Percentiles rank a stretch among this genome's conserved stretches.
Evolutionary conservation across 1,140 invertebrate genomes (phyloP).

Genomic region (Caligus rogercresseyi): DNA sequence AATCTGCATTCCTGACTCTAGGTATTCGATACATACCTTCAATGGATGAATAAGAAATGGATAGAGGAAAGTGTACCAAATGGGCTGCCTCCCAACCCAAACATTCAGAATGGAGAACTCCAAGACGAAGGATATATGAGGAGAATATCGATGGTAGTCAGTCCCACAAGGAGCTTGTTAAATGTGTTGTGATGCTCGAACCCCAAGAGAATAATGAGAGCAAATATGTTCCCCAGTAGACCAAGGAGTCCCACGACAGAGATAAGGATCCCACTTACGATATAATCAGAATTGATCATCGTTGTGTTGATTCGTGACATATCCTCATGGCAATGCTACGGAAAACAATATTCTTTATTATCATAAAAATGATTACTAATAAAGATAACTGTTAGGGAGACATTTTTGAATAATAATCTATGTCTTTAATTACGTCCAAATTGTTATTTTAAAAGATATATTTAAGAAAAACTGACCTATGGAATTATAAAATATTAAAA

Average conservation of each 20-base stretch:
- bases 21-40: too few relatives aligned
- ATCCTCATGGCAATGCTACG: not conserved
- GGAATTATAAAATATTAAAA: too few relatives aligned
- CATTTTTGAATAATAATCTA: too few relatives aligned
- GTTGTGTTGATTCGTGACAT: not conserved
- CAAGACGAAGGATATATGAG: not conserved
- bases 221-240: slow-evolving; percentile 2
- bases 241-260: slow-evolving; percentile 1
- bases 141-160: slow-evolving; percentile 1
- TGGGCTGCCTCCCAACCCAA: not conserved
- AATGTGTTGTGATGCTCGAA: not conserved
- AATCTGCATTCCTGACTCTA: too few relatives aligned
- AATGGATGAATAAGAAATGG: slow-evolving; percentile 2
- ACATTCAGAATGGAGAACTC: slow-evolving; percentile 10
- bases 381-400: too few relatives aligned
- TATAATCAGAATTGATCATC: not conserved
- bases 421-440: too few relatives aligned
- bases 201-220: not conserved
- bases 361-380: too few relatives aligned
- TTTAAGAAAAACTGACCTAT: too few relatives aligned
- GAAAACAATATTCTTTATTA: too few relatives aligned
- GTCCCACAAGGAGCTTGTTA: slow-evolving; percentile 4
- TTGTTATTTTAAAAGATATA: too few relatives aligned
- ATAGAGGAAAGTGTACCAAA: slow-evolving; percentile 2
- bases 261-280: not conserved